Conservation (phyloP, 2,888 invertebrate genomes). For the Drosophila dives region DNA sequence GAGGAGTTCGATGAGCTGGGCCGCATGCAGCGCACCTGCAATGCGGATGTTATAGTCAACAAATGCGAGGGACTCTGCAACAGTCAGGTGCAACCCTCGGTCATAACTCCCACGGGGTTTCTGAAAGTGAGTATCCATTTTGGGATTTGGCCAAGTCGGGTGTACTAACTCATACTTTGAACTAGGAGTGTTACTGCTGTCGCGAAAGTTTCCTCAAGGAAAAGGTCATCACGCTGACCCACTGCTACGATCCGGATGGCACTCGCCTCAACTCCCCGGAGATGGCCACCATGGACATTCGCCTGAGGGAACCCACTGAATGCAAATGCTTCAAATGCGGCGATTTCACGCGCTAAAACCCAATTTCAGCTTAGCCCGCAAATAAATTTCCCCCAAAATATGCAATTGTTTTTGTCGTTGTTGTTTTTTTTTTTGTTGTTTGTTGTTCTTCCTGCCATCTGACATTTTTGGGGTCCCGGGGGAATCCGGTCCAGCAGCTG, state of each 20-base stretch:
- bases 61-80: constrained; percentile 97
- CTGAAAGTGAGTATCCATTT: constrained; percentile 86
- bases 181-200: constrained; percentile 95
- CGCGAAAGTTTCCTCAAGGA: constrained; percentile 94
- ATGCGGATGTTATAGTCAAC: constrained; percentile 94
- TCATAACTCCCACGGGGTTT: constrained; percentile 94
- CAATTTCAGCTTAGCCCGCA: constrained; percentile 12
- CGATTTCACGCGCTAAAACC: constrained; percentile 90
- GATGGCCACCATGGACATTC: constrained; percentile 91
- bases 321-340: constrained; percentile 97
- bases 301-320: constrained; percentile 93
- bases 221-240: constrained; percentile 90
- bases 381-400: constrained; percentile 39
- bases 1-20: constrained; percentile 96
- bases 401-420: constrained; percentile 1
- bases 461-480: neutral
- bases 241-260: constrained; percentile 96
- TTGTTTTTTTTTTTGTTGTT: neutral
- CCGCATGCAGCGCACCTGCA: constrained; percentile 93
- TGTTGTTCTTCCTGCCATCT: constrained; percentile 12
- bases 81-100: constrained; percentile 96
- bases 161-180: neutral
- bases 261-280: constrained; percentile 89
- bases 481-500: constrained; percentile 12
- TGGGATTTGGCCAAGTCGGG: neutral